Percentiles rank a stretch among this genome's conserved stretches.
These are phyloP conservation scores for Luffia ferchaultella DNA, from an alignment of 2,888 invertebrate genomes.

Conservation along the genomic window DNA sequence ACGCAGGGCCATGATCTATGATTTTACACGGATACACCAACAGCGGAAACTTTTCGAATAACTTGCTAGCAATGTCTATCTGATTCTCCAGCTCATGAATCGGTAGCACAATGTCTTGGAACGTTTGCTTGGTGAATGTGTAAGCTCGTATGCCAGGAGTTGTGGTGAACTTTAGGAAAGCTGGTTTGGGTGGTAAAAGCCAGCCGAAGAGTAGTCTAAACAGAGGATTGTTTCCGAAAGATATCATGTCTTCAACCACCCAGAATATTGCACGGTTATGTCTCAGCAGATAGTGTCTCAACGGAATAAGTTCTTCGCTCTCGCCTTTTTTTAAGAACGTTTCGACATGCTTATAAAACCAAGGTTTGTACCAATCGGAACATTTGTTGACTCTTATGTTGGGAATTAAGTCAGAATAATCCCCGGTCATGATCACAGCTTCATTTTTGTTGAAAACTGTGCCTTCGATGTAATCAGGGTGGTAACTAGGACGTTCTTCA, in stretches of 20 bases:
- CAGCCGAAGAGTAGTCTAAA: conserved; percentile 72
- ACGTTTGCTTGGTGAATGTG: conserved; percentile 75
- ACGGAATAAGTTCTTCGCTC: conserved; percentile 67
- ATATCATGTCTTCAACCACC: conserved; percentile 77
- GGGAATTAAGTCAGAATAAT: conserved; percentile 67
- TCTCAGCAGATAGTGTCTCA: conserved; percentile 70
- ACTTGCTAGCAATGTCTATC: conserved; percentile 62
- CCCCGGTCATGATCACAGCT: conserved; percentile 73
- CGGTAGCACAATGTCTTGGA: conserved; percentile 76
- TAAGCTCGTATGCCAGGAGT: conserved; percentile 74
- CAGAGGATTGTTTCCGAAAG: conserved; percentile 71
- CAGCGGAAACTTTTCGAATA: conserved; percentile 73
- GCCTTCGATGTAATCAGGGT: conserved; percentile 72
- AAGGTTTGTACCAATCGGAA: conserved; percentile 73
- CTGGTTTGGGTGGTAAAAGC: conserved; percentile 74
- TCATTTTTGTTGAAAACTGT: conserved; percentile 70
- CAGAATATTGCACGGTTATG: conserved; percentile 76
- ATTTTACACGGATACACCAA: conserved; percentile 75
- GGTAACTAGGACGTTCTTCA: conserved; percentile 38
- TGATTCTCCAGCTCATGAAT: conserved; percentile 71
- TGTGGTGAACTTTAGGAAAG: conserved; percentile 76
- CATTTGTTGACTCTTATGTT: conserved; percentile 61
- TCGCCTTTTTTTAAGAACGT: conserved; percentile 59
- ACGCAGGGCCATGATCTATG: conserved; percentile 67
- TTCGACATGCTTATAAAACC: conserved; percentile 76